phyloP scores from a whole-genome alignment of 1,140 invertebrate species.

The Bicyclus anynana region DNA sequence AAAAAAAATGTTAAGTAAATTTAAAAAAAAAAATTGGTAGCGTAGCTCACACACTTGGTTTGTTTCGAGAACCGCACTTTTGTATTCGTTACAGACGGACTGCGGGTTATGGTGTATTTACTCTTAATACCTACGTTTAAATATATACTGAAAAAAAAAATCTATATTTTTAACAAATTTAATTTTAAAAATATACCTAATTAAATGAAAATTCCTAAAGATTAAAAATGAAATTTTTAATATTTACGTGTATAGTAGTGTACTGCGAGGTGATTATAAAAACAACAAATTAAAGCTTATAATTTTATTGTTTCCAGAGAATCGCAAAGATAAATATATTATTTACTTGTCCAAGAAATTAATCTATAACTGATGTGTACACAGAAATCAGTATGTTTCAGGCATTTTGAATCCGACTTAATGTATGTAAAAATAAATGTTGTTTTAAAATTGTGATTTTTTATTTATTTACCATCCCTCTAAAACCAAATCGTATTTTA shows the following conservation, averaged over 20 bases:
- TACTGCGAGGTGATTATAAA: constrained; percentile 59
- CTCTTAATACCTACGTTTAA: constrained; percentile 63
- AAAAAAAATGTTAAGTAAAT: constrained; percentile 3
- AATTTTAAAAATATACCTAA: constrained; percentile 70
- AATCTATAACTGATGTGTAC: constrained; percentile 71
- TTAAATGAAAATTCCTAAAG: constrained; percentile 73
- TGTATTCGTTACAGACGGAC: constrained; percentile 40
- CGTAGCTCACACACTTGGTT: constrained; percentile 51
- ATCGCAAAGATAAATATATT: constrained; percentile 56
- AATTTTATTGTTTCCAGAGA: constrained; percentile 55
- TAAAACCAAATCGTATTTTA: background rate
- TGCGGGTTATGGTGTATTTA: constrained; percentile 51
- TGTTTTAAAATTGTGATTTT: constrained; percentile 72
- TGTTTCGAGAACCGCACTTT: constrained; percentile 41
- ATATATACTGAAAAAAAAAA: constrained; percentile 64
- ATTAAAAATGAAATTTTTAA: constrained; percentile 72
- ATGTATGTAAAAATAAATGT: constrained; percentile 77
- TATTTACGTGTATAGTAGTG: constrained; percentile 73
- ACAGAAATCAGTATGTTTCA: constrained; percentile 75
- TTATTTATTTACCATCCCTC: constrained; percentile 34
- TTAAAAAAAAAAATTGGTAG: constrained; percentile 44
- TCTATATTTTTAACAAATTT: constrained; percentile 76
- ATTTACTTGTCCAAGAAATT: constrained; percentile 69
- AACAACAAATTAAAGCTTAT: constrained; percentile 64
- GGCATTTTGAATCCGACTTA: constrained; percentile 76